Conservation (phyloP, 2,888 invertebrate genomes). For the Dysmachus trigonus region DNA sequence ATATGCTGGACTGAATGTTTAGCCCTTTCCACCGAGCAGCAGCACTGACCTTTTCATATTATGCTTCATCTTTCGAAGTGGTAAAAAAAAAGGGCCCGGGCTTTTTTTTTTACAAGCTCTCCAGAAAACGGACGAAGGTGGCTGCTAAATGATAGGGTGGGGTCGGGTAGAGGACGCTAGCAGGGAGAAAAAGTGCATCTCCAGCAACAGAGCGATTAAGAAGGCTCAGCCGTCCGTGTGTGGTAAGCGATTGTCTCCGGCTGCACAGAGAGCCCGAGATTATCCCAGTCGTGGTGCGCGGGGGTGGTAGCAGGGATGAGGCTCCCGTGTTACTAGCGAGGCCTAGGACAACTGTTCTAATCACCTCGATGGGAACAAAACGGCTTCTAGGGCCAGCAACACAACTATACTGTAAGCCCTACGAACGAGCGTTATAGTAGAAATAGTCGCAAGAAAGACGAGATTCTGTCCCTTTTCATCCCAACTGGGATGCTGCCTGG, state of each 20-base stretch:
- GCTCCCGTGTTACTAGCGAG: constrained; percentile 9
- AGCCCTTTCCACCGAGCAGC: not conserved
- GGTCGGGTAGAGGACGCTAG: not conserved
- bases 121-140: not conserved
- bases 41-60: constrained; percentile 27
- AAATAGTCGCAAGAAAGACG: not conserved
- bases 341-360: constrained; percentile 24
- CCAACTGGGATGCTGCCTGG: not conserved
- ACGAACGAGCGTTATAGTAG: not conserved
- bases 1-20: not conserved
- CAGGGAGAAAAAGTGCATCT: constrained; percentile 12
- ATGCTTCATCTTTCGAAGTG: not conserved
- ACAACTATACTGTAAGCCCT: not conserved
- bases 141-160: not conserved
- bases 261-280: not conserved
- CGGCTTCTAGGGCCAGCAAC: not conserved
- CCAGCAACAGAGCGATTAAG: constrained; percentile 16
- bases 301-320: too few relatives aligned
- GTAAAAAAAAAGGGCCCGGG: not conserved
- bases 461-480: not conserved
- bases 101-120: not conserved
- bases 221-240: constrained; percentile 11
- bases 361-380: constrained; percentile 6
- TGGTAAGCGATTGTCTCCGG: constrained; percentile 31
- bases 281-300: not conserved